Evolutionary conservation across 2,797 vertebrate species (phyloP).

Genomic region (Arrhamphus sclerolepis): DNA sequence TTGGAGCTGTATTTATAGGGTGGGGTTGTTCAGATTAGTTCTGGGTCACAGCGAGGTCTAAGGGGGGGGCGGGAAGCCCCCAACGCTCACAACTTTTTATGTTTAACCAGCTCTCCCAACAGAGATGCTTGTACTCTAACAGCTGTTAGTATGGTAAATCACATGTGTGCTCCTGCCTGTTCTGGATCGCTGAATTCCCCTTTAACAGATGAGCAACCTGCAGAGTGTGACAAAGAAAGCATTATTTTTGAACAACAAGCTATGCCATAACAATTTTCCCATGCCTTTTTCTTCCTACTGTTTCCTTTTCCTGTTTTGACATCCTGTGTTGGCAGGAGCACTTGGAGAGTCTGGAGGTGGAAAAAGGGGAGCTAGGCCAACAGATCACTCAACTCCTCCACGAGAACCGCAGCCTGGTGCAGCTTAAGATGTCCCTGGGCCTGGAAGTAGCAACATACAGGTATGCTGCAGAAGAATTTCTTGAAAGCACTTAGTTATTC

Average conservation of each 20-base stretch:
- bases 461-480: slow-evolving; percentile 79
- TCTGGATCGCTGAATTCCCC: not conserved
- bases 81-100: not conserved
- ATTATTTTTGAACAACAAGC: no score
- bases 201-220: not conserved
- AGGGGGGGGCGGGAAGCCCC: not conserved
- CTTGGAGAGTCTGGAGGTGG: slow-evolving; percentile 83
- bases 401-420: slow-evolving; percentile 85
- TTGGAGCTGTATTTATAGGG: slow-evolving; percentile 1
- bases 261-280: no score
- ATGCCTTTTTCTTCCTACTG: not conserved
- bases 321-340: slow-evolving; percentile 80
- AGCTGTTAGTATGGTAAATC: no score
- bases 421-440: slow-evolving; percentile 90
- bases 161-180: no score
- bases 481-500: no score
- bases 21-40: slow-evolving; percentile 38
- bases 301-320: slow-evolving; percentile 43
- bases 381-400: slow-evolving; percentile 84
- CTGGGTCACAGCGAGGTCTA: slow-evolving; percentile 32
- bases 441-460: slow-evolving; percentile 94
- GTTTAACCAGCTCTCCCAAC: not conserved
- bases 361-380: slow-evolving; percentile 80
- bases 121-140: no score
- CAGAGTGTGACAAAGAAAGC: not conserved